These are phyloP conservation scores for Triplophysa bombifrons DNA, from an alignment of 2,797 vertebrate species.

Conservation along the genomic window DNA sequence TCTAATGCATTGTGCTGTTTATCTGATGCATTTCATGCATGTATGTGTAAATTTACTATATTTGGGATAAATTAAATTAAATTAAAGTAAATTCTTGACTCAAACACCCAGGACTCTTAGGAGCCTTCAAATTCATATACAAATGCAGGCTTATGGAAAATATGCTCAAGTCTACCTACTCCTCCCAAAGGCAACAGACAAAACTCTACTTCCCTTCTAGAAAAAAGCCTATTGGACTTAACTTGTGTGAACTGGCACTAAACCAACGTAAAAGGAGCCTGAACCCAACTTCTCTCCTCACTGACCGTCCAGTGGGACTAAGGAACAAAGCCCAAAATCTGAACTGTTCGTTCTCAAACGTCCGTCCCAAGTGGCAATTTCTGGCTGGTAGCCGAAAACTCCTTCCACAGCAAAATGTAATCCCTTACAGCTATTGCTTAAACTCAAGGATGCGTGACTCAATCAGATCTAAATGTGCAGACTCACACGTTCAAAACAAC, in stretches of 20 bases:
- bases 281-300: constrained; percentile 39
- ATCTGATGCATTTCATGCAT: too few relatives aligned
- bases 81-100: background rate
- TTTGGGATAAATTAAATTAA: background rate
- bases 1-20: too few relatives aligned
- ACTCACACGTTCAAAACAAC: constrained; percentile 19
- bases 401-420: constrained; percentile 55
- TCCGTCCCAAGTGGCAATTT: constrained; percentile 57
- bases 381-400: constrained; percentile 42
- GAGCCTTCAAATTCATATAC: background rate
- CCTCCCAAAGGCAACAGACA: constrained; percentile 24
- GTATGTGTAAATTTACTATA: too few relatives aligned
- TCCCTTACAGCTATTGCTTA: constrained; percentile 40
- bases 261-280: constrained; percentile 26
- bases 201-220: constrained; percentile 1
- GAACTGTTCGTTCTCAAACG: constrained; percentile 68
- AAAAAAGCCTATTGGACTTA: background rate
- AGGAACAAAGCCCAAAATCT: constrained; percentile 58
- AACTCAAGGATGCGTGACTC: background rate
- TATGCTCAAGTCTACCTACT: background rate
- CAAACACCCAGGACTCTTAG: background rate
- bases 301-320: constrained; percentile 61
- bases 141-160: background rate
- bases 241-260: constrained; percentile 6
- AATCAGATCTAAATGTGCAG: constrained; percentile 28